Evolutionary conservation across 2,888 invertebrate genomes (phyloP).

Genomic region (Pycnomerus fuliginosus): DNA sequence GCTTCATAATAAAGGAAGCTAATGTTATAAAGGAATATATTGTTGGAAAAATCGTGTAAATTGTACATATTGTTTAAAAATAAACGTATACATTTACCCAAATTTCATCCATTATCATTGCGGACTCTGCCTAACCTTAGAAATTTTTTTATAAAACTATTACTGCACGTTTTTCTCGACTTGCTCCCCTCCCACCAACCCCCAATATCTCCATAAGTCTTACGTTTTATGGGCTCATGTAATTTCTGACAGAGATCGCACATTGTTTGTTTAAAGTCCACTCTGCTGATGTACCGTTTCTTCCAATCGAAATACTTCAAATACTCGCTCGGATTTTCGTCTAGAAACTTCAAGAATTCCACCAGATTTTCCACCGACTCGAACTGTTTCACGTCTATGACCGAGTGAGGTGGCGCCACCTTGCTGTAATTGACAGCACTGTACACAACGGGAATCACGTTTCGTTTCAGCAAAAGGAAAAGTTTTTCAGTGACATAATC

Average conservation of each 20-base stretch:
- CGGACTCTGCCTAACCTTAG: too few relatives aligned
- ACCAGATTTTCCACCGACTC: conserved; percentile 54
- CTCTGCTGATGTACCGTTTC: not conserved
- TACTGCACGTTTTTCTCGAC: too few relatives aligned
- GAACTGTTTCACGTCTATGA: conserved; percentile 60
- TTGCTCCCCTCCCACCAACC: too few relatives aligned
- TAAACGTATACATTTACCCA: too few relatives aligned
- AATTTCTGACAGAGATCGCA: conserved; percentile 1
- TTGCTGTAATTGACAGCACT: conserved; percentile 62
- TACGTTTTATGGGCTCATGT: not conserved
- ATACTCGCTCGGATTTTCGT: conserved; percentile 56
- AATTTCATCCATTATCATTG: too few relatives aligned
- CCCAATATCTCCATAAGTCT: not conserved
- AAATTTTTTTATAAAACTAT: too few relatives aligned
- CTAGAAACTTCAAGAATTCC: conserved; percentile 54
- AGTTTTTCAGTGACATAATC: conserved; percentile 63
- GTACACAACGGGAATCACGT: conserved; percentile 66
- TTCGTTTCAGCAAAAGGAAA: conserved; percentile 57
- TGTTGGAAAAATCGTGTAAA: too few relatives aligned
- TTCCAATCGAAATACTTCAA: conserved; percentile 47
- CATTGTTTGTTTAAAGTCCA: not conserved
- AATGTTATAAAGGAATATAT: too few relatives aligned
- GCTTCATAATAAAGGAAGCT: too few relatives aligned
- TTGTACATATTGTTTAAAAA: too few relatives aligned
- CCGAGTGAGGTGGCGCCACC: conserved; percentile 56